These are phyloP conservation scores for Drosophila ogumai DNA, from an alignment of 1,140 invertebrate genomes.

Conservation along the genomic window DNA sequence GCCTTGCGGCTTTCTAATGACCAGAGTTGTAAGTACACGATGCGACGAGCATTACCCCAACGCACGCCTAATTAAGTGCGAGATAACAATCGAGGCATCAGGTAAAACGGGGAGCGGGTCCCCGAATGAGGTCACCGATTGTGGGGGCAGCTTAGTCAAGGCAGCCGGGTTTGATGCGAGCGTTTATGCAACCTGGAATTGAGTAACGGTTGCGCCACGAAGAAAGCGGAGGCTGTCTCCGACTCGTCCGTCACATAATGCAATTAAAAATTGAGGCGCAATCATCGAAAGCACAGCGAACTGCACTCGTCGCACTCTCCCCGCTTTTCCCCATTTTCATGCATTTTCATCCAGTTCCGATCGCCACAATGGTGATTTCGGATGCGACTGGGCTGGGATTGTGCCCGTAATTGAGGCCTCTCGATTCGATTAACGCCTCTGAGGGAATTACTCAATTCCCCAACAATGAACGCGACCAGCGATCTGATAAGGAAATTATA, in stretches of 20 bases:
- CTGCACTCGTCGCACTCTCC: conserved; percentile 66
- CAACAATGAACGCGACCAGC: conserved; percentile 53
- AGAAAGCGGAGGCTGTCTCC: conserved; percentile 53
- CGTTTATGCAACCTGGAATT: conserved; percentile 61
- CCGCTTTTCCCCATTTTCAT: conserved; percentile 63
- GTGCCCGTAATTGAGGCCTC: conserved; percentile 63
- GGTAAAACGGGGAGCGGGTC: conserved; percentile 14
- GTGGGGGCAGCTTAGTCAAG: conserved; percentile 46
- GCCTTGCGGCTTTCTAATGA: conserved; percentile 51
- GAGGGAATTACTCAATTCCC: conserved; percentile 71
- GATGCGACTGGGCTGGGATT: conserved; percentile 31
- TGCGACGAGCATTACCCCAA: conserved; percentile 54
- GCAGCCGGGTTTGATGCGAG: conserved; percentile 19
- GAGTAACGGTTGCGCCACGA: conserved; percentile 48
- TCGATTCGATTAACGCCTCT: conserved; percentile 57
- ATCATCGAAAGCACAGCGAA: conserved; percentile 75
- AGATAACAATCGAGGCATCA: conserved; percentile 62
- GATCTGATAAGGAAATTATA: conserved; percentile 79
- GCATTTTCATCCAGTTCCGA: conserved; percentile 43
- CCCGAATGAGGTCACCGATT: conserved; percentile 68
- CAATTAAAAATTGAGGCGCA: conserved; percentile 65
- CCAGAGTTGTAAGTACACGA: conserved; percentile 44
- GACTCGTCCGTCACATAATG: conserved; percentile 65
- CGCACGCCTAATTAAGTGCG: conserved; percentile 76
- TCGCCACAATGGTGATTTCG: conserved; percentile 25